phyloP scores from a whole-genome alignment of 2,888 invertebrate species.

The Leptopilina drosophilae region DNA sequence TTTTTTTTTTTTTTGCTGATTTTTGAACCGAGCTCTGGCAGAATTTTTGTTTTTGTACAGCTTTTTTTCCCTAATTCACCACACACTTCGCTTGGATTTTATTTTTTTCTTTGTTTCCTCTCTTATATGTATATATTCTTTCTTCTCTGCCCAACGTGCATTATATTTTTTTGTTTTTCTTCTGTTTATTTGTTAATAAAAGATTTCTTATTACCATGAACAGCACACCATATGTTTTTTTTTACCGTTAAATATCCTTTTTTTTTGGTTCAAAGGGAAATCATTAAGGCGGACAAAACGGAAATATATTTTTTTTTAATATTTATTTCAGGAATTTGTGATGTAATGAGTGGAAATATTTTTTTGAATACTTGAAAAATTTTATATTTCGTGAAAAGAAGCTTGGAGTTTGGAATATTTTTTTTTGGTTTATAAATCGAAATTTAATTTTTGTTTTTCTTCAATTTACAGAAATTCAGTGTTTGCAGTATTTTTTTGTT shows the following conservation, averaged over 20 bases:
- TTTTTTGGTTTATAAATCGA: neutral
- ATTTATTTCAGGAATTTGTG: constrained; percentile 19
- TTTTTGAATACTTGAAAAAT: constrained; percentile 10
- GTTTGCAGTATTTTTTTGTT: no score
- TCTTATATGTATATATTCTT: neutral
- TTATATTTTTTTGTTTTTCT: neutral
- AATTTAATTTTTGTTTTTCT: no score
- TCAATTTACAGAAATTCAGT: neutral
- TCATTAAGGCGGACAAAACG: constrained; percentile 31
- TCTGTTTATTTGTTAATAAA: constrained; percentile 5
- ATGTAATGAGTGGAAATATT: constrained; percentile 21
- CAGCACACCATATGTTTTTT: neutral
- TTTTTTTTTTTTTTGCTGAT: neutral
- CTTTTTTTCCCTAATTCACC: constrained; percentile 27
- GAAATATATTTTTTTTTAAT: constrained; percentile 5
- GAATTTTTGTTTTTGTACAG: constrained; percentile 13
- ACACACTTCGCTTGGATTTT: constrained; percentile 33
- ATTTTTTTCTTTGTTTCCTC: neutral
- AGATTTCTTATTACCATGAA: constrained; percentile 8
- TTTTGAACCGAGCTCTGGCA: constrained; percentile 12
- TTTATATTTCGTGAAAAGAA: neutral
- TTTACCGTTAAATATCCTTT: constrained; percentile 1
- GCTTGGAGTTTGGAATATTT: neutral
- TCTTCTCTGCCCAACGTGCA: neutral
- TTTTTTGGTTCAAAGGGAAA: neutral